Conservation (phyloP, 2,888 invertebrate species). For the Macropis europaea region DNA sequence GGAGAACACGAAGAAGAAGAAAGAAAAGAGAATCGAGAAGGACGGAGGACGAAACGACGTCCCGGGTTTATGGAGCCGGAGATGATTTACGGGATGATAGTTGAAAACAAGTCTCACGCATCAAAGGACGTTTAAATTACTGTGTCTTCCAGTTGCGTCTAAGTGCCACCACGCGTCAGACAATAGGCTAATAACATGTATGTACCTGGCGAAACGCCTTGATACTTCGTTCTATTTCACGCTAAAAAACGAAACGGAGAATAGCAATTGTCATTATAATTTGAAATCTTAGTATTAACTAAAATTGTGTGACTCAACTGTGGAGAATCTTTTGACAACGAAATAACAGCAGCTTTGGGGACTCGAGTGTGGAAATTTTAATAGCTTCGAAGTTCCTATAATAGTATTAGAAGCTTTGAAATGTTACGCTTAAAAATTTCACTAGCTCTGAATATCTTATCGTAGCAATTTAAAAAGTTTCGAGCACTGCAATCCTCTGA, state of each 20-base stretch:
- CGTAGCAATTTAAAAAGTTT: too few species aligned
- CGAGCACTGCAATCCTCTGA: too few species aligned
- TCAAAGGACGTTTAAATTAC: slow-evolving; percentile 61
- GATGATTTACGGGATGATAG: slow-evolving; percentile 64
- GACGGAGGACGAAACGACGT: slow-evolving; percentile 29
- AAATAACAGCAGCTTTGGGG: too few species aligned
- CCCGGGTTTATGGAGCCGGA: slow-evolving; percentile 58
- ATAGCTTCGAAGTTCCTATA: too few species aligned
- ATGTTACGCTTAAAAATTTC: too few species aligned
- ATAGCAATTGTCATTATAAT: too few species aligned
- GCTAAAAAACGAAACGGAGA: neutral
- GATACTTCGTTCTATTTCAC: neutral
- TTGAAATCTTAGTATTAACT: too few species aligned
- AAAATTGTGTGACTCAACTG: too few species aligned
- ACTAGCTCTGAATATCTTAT: too few species aligned
- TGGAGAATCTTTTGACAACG: too few species aligned
- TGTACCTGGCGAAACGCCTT: slow-evolving; percentile 27
- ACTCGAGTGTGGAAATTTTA: too few species aligned
- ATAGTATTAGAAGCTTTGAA: too few species aligned
- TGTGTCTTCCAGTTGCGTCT: slow-evolving; percentile 28
- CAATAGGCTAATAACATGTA: slow-evolving; percentile 52
- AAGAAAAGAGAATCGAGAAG: neutral
- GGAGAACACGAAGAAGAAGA: slow-evolving; percentile 6
- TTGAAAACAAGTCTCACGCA: slow-evolving; percentile 64
- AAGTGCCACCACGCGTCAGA: slow-evolving; percentile 35